These are phyloP conservation scores for Crypturellus undulatus DNA, from an alignment of 2,113 vertebrate species.

Conservation along the genomic window DNA sequence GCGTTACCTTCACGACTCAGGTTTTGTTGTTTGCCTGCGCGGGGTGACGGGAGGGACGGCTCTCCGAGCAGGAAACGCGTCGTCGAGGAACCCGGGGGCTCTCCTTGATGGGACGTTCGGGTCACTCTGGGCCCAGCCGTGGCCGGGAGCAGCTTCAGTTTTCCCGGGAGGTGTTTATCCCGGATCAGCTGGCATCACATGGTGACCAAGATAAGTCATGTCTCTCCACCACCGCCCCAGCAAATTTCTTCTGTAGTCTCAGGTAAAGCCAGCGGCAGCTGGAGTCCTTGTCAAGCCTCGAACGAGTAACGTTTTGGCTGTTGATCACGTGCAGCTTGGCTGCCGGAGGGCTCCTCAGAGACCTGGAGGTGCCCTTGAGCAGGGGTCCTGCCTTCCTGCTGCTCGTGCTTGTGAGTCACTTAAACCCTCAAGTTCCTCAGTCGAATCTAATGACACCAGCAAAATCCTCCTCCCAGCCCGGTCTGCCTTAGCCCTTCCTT, in stretches of 20 bases:
- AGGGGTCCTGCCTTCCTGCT: background rate
- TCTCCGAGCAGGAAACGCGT: too few species aligned
- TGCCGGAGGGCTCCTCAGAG: background rate
- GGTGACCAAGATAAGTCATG: background rate
- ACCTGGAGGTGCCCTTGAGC: background rate
- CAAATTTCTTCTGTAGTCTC: background rate
- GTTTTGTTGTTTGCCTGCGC: background rate
- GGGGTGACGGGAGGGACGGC: too few species aligned
- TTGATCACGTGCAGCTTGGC: background rate
- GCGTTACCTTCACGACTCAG: background rate
- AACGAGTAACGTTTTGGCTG: background rate
- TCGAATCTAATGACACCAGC: rapidly evolving
- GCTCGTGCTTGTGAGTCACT: background rate
- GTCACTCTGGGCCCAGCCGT: background rate
- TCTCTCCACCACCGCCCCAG: too few species aligned
- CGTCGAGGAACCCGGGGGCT: too few species aligned
- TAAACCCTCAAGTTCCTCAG: rapidly evolving
- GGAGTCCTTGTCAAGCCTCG: background rate
- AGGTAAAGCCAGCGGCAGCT: background rate
- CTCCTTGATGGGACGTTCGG: too few species aligned
- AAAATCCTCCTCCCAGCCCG: background rate
- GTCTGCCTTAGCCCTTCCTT: background rate
- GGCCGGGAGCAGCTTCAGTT: background rate
- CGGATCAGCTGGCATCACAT: background rate
- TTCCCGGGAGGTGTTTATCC: background rate